Conservation (phyloP, 2,113 vertebrate genomes). For the Cynopterus brachyotis region DNA sequence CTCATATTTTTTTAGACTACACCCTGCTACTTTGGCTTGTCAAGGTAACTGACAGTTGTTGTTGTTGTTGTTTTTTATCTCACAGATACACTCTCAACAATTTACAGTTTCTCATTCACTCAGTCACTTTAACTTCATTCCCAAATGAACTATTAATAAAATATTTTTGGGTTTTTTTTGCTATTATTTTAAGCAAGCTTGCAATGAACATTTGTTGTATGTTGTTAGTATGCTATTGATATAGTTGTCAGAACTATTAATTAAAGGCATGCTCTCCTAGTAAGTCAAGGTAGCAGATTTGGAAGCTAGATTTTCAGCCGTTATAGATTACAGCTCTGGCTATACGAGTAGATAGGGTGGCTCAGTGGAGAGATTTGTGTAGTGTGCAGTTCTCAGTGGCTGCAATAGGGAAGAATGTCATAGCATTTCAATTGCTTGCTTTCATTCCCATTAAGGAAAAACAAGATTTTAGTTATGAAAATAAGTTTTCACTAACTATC, state of each 20-base stretch:
- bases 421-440: neutral
- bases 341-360: rapidly evolving
- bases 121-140: neutral
- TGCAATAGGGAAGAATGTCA: neutral
- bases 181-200: neutral
- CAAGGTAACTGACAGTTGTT: neutral
- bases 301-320: neutral
- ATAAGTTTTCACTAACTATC: neutral
- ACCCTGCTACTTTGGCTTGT: neutral
- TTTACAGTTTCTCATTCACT: neutral
- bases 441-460: neutral
- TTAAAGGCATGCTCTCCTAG: neutral
- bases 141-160: neutral
- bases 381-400: neutral
- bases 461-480: neutral
- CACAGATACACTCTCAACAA: neutral
- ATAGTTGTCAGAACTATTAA: neutral
- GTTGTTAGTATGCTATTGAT: neutral
- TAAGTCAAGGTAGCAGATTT: neutral
- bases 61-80: neutral
- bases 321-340: neutral
- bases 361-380: neutral
- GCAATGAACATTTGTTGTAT: neutral
- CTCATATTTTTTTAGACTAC: neutral
- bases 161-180: neutral